Percentiles rank a stretch among this genome's conserved stretches.
Conservation (phyloP, 2,888 invertebrate species). For the Ochlodes sylvanus region DNA sequence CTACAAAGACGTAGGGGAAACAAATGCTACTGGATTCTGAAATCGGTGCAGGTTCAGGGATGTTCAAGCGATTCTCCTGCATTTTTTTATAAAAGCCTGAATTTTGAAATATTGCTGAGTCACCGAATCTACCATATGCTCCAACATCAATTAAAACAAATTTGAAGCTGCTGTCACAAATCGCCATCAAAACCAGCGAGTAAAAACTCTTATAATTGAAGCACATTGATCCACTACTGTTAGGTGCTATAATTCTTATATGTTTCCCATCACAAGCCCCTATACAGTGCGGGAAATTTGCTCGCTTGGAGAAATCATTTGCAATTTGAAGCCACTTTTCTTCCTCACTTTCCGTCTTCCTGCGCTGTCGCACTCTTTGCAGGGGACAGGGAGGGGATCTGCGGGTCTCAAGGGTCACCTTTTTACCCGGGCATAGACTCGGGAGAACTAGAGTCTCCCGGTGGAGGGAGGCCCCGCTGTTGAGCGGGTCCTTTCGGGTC, state of each 20-base stretch:
- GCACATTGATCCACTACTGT: slow-evolving; percentile 45
- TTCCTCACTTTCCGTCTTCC: too few relatives aligned
- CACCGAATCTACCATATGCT: slow-evolving; percentile 48
- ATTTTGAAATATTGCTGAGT: slow-evolving; percentile 48
- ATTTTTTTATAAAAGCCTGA: slow-evolving; percentile 45
- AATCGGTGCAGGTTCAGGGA: slow-evolving; percentile 40
- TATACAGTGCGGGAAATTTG: slow-evolving; percentile 44
- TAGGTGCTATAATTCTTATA: slow-evolving; percentile 43
- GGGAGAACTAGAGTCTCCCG: too few relatives aligned
- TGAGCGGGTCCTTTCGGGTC: too few relatives aligned
- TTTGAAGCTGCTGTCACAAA: slow-evolving; percentile 43
- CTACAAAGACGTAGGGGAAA: slow-evolving; percentile 39
- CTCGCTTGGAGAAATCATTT: slow-evolving; percentile 42
- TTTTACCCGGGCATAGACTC: too few relatives aligned
- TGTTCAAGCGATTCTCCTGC: slow-evolving; percentile 40
- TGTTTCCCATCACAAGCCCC: slow-evolving; percentile 46
- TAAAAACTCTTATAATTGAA: slow-evolving; percentile 45
- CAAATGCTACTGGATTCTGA: slow-evolving; percentile 36
- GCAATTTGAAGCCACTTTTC: slow-evolving; percentile 43
- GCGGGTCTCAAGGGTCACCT: too few relatives aligned
- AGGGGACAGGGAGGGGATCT: too few relatives aligned
- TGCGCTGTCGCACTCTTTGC: too few relatives aligned
- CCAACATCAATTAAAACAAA: slow-evolving; percentile 44
- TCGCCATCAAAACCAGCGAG: slow-evolving; percentile 45
- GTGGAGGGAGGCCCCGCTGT: too few relatives aligned